A percentile compares a stretch with the other conserved stretches of the same genome.
Evolutionary conservation across 2,797 vertebrate species (phyloP).

Genomic region (Cyprinella venusta): DNA sequence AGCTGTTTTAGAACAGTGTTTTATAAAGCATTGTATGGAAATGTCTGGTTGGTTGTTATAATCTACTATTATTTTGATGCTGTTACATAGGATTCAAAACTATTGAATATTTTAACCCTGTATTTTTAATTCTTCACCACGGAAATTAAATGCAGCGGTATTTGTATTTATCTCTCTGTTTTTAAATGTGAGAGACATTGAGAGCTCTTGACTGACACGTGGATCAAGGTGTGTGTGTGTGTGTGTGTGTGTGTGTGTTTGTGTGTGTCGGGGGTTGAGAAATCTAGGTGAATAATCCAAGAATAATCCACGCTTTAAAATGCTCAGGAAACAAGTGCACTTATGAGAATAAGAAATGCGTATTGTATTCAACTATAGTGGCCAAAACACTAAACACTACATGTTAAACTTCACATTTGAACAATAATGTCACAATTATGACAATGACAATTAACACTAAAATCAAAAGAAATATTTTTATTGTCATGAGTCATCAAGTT

Average conservation of each 20-base stretch:
- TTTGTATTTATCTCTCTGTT: neutral
- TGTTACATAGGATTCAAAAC: no score
- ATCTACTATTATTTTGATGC: neutral
- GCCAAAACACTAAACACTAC: no score
- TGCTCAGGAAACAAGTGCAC: neutral
- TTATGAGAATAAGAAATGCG: neutral
- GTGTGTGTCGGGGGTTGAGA: slow-evolving; percentile 6
- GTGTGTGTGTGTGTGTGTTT: slow-evolving; percentile 17
- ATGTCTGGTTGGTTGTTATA: neutral
- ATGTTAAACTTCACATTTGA: neutral
- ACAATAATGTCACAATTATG: neutral
- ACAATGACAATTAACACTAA: no score
- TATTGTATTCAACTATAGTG: neutral
- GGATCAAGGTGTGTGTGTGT: slow-evolving; percentile 1
- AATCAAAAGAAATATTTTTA: neutral
- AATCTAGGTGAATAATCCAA: slow-evolving; percentile 26
- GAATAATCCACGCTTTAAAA: neutral
- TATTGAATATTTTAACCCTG: neutral
- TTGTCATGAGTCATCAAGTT: neutral
- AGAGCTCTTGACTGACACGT: slow-evolving; percentile 6
- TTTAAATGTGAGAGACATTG: neutral
- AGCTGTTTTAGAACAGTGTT: neutral
- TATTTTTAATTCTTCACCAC: neutral
- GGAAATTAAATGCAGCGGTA: neutral
- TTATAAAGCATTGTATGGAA: neutral